A percentile compares a stretch with the other conserved stretches of the same genome.
Evolutionary conservation across 53 echinoderm and acorn worm genomes (phyloP).

Genomic region (Luidia sarsii): DNA sequence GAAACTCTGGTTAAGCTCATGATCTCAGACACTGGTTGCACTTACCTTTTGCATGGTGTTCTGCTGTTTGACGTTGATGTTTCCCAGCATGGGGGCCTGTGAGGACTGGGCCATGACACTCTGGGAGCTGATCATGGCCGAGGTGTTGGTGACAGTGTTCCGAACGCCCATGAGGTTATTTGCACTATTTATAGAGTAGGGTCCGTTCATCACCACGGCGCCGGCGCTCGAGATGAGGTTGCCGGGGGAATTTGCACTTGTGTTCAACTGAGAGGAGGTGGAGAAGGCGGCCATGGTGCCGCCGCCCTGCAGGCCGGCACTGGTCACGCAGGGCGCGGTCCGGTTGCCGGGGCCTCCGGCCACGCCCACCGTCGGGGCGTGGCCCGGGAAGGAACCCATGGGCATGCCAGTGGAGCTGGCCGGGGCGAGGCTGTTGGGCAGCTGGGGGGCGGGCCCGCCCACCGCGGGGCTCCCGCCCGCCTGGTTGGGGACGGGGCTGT

Average conservation of each 20-base stretch:
- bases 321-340: slow-evolving; percentile 65
- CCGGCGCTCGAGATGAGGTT: slow-evolving; percentile 34
- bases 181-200: slow-evolving; percentile 56
- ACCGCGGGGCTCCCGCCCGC: slow-evolving; percentile 35
- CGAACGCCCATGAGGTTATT: slow-evolving; percentile 50
- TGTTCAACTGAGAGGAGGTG: slow-evolving; percentile 27
- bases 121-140: slow-evolving; percentile 23
- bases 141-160: slow-evolving; percentile 48
- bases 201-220: slow-evolving; percentile 45
- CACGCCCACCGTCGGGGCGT: slow-evolving; percentile 62
- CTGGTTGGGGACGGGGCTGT: slow-evolving; percentile 56
- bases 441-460: slow-evolving; percentile 49
- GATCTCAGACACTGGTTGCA: no score
- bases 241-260: slow-evolving; percentile 47
- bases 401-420: slow-evolving; percentile 57
- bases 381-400: slow-evolving; percentile 51
- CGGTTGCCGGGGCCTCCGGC: no score
- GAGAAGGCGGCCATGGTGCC: slow-evolving; percentile 68
- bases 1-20: no score
- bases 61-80: slow-evolving; percentile 32
- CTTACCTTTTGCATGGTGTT: slow-evolving; percentile 47
- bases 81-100: slow-evolving; percentile 40
- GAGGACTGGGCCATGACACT: slow-evolving; percentile 39
- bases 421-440: slow-evolving; percentile 76
- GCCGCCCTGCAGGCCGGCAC: slow-evolving; percentile 50